A percentile compares a stretch with the other conserved stretches of the same genome.
Evolutionary conservation across 2,797 vertebrate species (phyloP).

Genomic region (Mionectes olivaceus): DNA sequence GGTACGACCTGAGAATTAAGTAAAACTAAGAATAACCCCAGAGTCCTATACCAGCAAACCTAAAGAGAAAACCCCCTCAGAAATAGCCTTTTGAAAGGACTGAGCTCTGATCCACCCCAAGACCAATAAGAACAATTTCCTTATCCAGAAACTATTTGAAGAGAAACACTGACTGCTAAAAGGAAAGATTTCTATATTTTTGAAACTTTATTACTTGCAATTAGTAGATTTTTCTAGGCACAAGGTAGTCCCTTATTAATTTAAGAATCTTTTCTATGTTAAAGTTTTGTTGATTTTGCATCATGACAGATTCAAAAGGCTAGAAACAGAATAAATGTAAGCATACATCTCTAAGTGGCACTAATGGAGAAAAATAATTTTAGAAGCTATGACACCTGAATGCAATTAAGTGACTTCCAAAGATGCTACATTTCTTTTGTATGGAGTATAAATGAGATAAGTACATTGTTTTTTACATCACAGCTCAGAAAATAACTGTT

Average conservation of each 20-base stretch:
- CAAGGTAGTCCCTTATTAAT: neutral
- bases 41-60: neutral
- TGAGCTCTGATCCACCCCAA: neutral
- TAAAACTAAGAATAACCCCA: neutral
- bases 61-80: neutral
- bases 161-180: neutral
- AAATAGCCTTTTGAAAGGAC: neutral
- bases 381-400: neutral
- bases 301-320: neutral
- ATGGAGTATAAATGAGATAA: neutral
- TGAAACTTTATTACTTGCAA: neutral
- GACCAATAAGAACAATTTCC: neutral
- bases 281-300: neutral
- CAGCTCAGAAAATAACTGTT: conserved; percentile 6
- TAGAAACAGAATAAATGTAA: neutral
- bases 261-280: neutral
- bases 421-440: neutral
- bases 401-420: neutral
- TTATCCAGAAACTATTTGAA: neutral
- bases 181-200: neutral
- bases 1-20: neutral
- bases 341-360: neutral
- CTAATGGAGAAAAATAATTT: neutral
- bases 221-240: neutral
- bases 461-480: neutral